Evolutionary conservation across 2,113 vertebrate genomes (phyloP).

Genomic region (Gracilinanus agilis): DNA sequence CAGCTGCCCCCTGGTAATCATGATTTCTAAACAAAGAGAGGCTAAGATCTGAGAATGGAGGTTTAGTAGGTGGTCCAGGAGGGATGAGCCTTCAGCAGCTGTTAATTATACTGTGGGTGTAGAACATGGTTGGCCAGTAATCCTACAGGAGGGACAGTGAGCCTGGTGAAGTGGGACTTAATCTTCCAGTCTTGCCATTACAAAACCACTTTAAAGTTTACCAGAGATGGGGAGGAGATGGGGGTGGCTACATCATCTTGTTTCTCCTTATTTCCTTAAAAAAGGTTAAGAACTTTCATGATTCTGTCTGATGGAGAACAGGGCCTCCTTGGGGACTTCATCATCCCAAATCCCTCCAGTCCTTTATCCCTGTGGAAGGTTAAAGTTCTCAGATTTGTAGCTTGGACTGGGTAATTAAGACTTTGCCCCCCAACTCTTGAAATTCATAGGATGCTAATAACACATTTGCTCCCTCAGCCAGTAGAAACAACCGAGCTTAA

Average conservation of each 20-base stretch:
- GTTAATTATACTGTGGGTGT: not conserved
- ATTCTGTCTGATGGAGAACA: not conserved
- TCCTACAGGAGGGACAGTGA: not conserved
- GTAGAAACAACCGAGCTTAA: not conserved
- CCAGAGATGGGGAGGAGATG: not conserved
- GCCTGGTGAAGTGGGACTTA: not conserved
- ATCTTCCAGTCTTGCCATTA: not conserved
- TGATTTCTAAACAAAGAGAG: not conserved
- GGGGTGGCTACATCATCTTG: not conserved
- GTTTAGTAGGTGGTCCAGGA: not conserved
- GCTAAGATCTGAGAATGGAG: not conserved
- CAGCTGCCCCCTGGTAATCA: no score
- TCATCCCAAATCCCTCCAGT: not conserved
- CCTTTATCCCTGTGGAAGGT: not conserved
- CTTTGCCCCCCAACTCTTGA: not conserved
- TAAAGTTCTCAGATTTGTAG: not conserved
- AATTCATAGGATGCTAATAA: not conserved
- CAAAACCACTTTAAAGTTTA: not conserved
- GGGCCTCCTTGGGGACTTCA: not conserved
- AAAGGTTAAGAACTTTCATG: not conserved
- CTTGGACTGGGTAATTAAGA: not conserved
- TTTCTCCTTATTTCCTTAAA: not conserved
- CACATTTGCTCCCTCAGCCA: not conserved
- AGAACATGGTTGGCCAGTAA: not conserved
- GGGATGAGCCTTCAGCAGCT: not conserved